Evolutionary conservation across 2,113 vertebrate species (phyloP).

Genomic region (Ursus arctos): DNA sequence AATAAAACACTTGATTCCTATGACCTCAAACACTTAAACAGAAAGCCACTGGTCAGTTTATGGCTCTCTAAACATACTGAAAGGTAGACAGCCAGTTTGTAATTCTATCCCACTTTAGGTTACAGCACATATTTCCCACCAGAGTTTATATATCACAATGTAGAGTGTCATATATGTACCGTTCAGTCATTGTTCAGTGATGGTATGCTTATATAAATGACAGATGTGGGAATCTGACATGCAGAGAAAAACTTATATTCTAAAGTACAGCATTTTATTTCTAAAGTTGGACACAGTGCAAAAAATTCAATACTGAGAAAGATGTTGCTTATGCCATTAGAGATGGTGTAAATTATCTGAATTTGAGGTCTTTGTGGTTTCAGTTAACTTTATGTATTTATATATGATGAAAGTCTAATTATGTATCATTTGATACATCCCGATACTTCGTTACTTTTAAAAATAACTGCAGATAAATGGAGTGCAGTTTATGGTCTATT

Average conservation of each 20-base stretch:
- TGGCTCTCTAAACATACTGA: constrained; percentile 42
- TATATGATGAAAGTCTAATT: constrained; percentile 30
- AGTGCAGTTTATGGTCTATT: constrained; percentile 12
- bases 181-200: constrained; percentile 14
- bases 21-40: constrained; percentile 70
- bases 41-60: constrained; percentile 46
- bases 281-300: constrained; percentile 57
- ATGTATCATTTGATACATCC: background rate
- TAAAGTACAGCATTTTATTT: constrained; percentile 64
- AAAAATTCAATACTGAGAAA: constrained; percentile 19
- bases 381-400: constrained; percentile 59
- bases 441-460: constrained; percentile 36
- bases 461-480: constrained; percentile 66
- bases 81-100: background rate
- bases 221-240: background rate
- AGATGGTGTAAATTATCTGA: constrained; percentile 46
- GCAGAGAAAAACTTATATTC: constrained; percentile 52
- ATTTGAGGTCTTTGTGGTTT: constrained; percentile 19
- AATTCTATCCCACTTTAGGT: background rate
- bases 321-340: constrained; percentile 25
- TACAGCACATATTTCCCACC: constrained; percentile 12
- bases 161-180: background rate
- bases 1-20: constrained; percentile 60
- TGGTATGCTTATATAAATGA: constrained; percentile 61
- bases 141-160: constrained; percentile 36